Conservation (phyloP, 2,888 invertebrate genomes). For the Autographa gamma region DNA sequence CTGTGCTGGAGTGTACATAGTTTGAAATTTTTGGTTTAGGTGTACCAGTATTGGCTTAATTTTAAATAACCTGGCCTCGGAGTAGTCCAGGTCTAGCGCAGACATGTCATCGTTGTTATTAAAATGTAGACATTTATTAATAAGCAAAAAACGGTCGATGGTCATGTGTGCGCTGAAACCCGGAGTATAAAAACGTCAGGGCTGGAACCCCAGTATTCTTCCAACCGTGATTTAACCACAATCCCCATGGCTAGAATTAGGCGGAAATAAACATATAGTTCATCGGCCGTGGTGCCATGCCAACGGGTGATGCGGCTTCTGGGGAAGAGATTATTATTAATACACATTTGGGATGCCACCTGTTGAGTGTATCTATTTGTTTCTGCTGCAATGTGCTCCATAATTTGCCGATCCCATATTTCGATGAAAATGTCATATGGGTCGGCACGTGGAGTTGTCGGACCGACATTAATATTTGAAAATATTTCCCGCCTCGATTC, state of each 20-base stretch:
- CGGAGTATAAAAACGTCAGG: background rate
- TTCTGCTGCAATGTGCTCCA: slow-evolving; percentile 53
- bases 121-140: background rate
- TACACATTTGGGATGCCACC: too few species aligned
- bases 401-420: slow-evolving; percentile 57
- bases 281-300: too few species aligned
- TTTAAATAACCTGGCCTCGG: background rate
- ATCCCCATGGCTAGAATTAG: background rate
- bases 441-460: slow-evolving; percentile 36
- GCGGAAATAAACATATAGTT: background rate
- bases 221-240: background rate
- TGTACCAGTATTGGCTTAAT: background rate
- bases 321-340: too few species aligned
- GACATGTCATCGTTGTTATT: background rate
- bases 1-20: slow-evolving; percentile 15
- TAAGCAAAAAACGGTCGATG: background rate
- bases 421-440: slow-evolving; percentile 49
- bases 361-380: slow-evolving; percentile 35
- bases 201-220: background rate
- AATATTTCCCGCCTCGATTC: slow-evolving; percentile 41
- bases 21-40: background rate
- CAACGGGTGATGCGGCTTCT: too few species aligned
- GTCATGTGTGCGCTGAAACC: background rate
- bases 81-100: background rate
- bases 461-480: slow-evolving; percentile 39